Evolutionary conservation across 2,888 invertebrate genomes (phyloP), one percentile per base, ranked within the genome.

Genomic region (Epinotia ramella): DNA sequence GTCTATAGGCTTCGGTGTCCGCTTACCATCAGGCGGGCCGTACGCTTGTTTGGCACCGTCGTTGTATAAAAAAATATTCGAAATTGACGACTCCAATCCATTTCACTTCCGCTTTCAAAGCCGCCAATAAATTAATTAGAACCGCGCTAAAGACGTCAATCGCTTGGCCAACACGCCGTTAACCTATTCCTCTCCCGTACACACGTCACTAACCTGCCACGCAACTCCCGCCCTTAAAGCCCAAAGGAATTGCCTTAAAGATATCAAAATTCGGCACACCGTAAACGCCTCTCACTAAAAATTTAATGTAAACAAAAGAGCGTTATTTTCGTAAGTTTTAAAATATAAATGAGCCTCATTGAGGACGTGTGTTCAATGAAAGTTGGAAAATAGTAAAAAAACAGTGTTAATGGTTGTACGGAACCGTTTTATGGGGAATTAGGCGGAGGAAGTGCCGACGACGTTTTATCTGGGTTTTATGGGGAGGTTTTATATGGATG

Each of bases 401-500:
- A 93, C 90, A 92, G 92, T 93, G 92, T 93, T 93, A 91, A 93
- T 89, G 89, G 86, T 73, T 78, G 81, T 79, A 87, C 86, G 89
- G 91, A 87, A 87, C 87, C 85, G 88, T 92, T 94, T 93, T 91
- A 93, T 89, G 89, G 85, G 87, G 78, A 79, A 86, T 89, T 88
- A 87, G 84, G 79, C 83, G 81, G 83, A 92, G 93, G 93, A 94
- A 93, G 93, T 93, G 88, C 85, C 87, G 88, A 81, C 84, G 91
- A 88, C 88, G 88, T 91, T 93, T 92, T 92, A 92, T 92, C 91
- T 90, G 86, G 85, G 86, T 91, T 93, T 93, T 89, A 93, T 85
- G 92, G 86, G 85, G 91, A 90, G 92, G 91, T 93, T 93, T 94
- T 91, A 93, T 93, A 92, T 88, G 86, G 92, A 91, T 93, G 93